These are phyloP conservation scores for Cephalopachus bancanus DNA, from an alignment of 2,797 vertebrate species.

Conservation along the genomic window DNA sequence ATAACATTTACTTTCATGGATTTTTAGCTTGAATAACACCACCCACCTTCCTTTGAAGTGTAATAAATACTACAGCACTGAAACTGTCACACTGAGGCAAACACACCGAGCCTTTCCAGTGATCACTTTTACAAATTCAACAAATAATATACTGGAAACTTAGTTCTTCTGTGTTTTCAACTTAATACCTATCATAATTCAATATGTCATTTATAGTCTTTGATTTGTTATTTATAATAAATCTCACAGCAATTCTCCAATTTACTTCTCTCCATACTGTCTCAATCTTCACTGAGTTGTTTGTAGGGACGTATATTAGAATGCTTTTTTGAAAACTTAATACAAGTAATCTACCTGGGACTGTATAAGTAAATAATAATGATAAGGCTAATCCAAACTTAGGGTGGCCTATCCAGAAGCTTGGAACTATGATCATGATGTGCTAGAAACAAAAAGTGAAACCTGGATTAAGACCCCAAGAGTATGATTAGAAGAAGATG, in stretches of 20 bases:
- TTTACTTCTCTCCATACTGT: neutral
- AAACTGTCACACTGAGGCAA: neutral
- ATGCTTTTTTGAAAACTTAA: neutral
- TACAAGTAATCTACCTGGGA: neutral
- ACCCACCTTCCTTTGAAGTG: neutral
- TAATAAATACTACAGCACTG: neutral
- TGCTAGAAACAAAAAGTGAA: neutral
- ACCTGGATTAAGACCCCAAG: neutral
- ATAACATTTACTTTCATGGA: neutral
- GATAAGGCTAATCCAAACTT: neutral
- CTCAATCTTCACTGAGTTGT: neutral
- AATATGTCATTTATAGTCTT: neutral
- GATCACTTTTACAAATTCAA: neutral
- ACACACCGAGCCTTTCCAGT: neutral
- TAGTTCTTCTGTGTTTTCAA: neutral
- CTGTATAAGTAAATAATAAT: neutral
- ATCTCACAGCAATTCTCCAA: neutral
- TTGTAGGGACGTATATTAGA: neutral
- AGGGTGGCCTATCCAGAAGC: neutral
- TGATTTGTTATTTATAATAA: slow-evolving; percentile 25
- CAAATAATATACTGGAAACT: neutral
- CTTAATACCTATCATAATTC: neutral
- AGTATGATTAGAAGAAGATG: neutral
- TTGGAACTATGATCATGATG: neutral
- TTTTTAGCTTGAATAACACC: slow-evolving; percentile 5